Evolutionary conservation across 1,140 invertebrate genomes (phyloP), one percentile per base, ranked within the genome.

Genomic region (Oscheius sp.): DNA sequence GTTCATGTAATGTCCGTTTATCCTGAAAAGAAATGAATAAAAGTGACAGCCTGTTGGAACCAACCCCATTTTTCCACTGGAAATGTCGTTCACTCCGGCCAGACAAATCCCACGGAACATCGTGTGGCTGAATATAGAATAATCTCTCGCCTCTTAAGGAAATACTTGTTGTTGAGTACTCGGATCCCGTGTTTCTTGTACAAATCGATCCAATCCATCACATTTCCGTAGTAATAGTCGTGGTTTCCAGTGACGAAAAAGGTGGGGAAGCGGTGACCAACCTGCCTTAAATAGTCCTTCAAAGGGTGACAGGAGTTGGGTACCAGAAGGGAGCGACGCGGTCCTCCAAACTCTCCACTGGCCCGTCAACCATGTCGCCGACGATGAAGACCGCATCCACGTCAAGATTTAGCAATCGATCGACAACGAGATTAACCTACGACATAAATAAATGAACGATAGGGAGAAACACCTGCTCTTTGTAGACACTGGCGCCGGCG

Each of bases 181-280:
- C 36, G 77, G 52, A 77, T 73, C 23, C 62, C 70, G 31, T 69
- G 55, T 18, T 70, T 61, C 29, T 59, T 20, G 32, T 74, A 77
- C 10, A 77, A 64, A 20, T 49, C 7, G 2, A 73, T 34, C 76
- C 76, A 77, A 31, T 69, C 76, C 2, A 49, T 36, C 7, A 68
- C 76, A 26, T 77, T 69, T 20, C 68, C 74, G 38, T 76, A 77
- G 61, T 77, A 77, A 35, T 77, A 77, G 34, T 77, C 76, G n/a
- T 68, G 75, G 73, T 77, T 77, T 38, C 61, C 70, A 1, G 75
- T 77, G 20, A 65, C 75, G 58, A 66, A 77, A 42, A 61, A 74
- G 7, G 72, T 74, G 0, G 72, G 72, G 2, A 58, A 31, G 4
- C 58, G 58, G 0, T 28, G 38, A 2, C 59, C 38, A 2, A 71